phyloP scores from a whole-genome alignment of 2,797 vertebrate species.

The Leptatherina wallacei region DNA sequence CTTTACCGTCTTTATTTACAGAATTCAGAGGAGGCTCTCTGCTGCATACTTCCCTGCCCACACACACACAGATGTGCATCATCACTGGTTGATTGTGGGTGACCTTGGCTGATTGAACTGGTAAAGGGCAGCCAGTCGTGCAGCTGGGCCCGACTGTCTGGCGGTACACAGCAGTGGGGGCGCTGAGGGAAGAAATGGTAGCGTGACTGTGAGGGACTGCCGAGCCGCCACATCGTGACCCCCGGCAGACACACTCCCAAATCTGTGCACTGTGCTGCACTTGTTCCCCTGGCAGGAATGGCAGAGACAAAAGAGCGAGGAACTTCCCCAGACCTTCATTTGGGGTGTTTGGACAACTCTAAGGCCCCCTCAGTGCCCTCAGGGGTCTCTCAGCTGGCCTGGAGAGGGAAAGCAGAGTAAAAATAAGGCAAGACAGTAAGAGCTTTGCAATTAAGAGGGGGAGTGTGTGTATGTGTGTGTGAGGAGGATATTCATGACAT shows the following conservation, averaged over 20 bases:
- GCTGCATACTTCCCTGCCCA: constrained; percentile 53
- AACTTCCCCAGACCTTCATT: constrained; percentile 77
- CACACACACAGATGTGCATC: constrained; percentile 77
- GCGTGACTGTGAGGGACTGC: constrained; percentile 66
- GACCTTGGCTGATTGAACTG: constrained; percentile 77
- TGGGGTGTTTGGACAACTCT: constrained; percentile 81
- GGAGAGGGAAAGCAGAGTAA: constrained; percentile 41
- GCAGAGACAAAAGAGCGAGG: constrained; percentile 67
- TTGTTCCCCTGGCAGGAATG: constrained; percentile 75
- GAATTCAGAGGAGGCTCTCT: constrained; percentile 27
- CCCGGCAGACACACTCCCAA: constrained; percentile 55
- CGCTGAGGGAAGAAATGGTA: constrained; percentile 63
- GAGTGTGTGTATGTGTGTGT: constrained; percentile 36
- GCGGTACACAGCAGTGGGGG: constrained; percentile 38
- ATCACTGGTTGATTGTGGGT: constrained; percentile 74
- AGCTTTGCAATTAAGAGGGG: constrained; percentile 60
- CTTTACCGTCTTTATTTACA: constrained; percentile 37
- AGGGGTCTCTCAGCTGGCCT: constrained; percentile 66
- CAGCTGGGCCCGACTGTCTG: constrained; percentile 67
- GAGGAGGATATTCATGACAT: constrained; percentile 65
- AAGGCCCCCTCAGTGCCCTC: constrained; percentile 67
- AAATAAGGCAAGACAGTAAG: constrained; percentile 59
- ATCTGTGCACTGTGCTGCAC: constrained; percentile 76
- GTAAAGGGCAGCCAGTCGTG: constrained; percentile 68
- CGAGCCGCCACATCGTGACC: constrained; percentile 67